Base-by-base conservation (phyloP, 2,797 vertebrate genomes). In the Tenualosa thibaudeaui region DNA sequence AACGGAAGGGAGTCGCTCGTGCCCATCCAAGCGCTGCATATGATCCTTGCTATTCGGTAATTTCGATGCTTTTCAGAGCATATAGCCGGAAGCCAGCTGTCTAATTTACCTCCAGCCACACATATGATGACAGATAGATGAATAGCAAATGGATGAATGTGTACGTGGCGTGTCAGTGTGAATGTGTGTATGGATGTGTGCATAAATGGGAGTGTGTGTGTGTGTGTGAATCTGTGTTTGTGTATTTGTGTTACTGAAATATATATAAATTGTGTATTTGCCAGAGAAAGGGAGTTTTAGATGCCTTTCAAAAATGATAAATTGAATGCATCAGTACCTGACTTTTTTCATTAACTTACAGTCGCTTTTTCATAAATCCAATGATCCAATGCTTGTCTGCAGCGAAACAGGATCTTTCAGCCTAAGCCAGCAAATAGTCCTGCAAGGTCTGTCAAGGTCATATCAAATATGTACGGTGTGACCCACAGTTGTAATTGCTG, bases 21-120 rank as follows among this genome's bases (percentile, higher is more conserved):
- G 40, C 40, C 40, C 71, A 78, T 78, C 71, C 40, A 78, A 10
- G 37, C 71, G 40, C 71, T 46, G 17, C 71, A n/a, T 46, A 78
- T 78, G 71, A 46, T 78, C 71, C 71, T 78, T 78, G 37, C 71
- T 78, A 46, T 46, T 78, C 17, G 17, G 13, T 78, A 8, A 78
- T 78, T 78, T 78, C 71, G 17, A 46, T 22, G 71, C 40, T 43
- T 78, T 43, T 78, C 71, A 78, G 26, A 46, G 71, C 71, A 46
- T 43, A 78, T 78, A 78, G 37, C 71, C 40, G 17, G 26, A 13
- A 78, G 71, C 71, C 40, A 78, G 71, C 71, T 46, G 31, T 46
- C 71, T 22, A 19, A 78, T 78, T 46, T 78, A 78, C 71, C 71
- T 78, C 71, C 37, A 46, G 37, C 71, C 15, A 19, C 37, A 78